Percentiles rank a stretch among this genome's conserved stretches.
phyloP scores from a whole-genome alignment of 23 tunicate species.

The Diplosoma virens region DNA sequence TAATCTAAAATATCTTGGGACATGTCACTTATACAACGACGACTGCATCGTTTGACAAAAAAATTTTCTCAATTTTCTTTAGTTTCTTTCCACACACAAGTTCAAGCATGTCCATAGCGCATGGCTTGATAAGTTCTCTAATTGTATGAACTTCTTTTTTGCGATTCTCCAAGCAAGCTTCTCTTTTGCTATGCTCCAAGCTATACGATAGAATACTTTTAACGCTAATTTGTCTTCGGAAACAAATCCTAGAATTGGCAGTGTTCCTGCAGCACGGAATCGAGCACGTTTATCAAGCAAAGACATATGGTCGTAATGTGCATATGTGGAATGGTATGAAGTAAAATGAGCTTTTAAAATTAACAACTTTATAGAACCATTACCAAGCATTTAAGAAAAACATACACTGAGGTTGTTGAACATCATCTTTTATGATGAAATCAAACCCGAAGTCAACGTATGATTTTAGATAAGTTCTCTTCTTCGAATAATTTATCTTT shows the following conservation, averaged over 20 bases:
- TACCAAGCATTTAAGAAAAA: no score
- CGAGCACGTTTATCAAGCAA: constrained; percentile 34
- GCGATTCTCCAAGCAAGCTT: no score
- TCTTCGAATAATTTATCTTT: no score
- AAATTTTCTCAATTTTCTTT: constrained; percentile 21
- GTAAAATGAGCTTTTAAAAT: no score
- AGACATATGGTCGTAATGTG: no score
- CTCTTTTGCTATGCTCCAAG: neutral
- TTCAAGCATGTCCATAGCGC: constrained; percentile 18
- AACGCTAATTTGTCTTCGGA: constrained; percentile 34
- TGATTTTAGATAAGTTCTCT: constrained; percentile 17
- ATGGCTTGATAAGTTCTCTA: no score
- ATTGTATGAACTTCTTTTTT: no score
- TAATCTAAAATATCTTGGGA: neutral
- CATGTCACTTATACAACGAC: neutral
- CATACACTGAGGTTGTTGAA: constrained; percentile 23
- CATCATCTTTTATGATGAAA: constrained; percentile 5
- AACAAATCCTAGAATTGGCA: neutral
- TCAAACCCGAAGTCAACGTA: constrained; percentile 26
- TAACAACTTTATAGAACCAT: no score
- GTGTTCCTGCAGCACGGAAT: constrained; percentile 38
- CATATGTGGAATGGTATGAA: no score
- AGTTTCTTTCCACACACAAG: constrained; percentile 1
- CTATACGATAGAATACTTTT: neutral
- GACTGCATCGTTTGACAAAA: constrained; percentile 31